Evolutionary conservation across 2,888 invertebrate species (phyloP), one percentile per base, ranked within the genome.

Genomic region (Monochamus alternatus): DNA sequence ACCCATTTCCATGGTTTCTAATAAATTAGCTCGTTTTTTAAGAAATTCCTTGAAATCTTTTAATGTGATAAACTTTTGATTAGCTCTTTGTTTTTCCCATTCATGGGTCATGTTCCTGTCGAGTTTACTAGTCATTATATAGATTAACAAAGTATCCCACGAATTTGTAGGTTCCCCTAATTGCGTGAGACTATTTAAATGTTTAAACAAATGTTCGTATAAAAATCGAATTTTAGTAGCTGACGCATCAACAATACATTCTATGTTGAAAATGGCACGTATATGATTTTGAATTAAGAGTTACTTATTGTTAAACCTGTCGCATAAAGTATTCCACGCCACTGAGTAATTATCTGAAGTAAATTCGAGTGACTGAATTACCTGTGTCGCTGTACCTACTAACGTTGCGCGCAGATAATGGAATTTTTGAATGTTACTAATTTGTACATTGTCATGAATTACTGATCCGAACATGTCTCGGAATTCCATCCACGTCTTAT

Each of bases 131-230:
- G 65, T 12, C 14, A 77, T 22, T 22, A 78, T 71, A 38, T 72
- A 75, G 55, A 80, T 77, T 22, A 80, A 1, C 12, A 77, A 58
- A 4, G 75, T 73, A 66, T 78, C 78, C 77, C 76, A 10, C n/a
- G n/a, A n/a, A n/a, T n/a, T n/a, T n/a, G n/a, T n/a, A n/a, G n/a
- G n/a, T n/a, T n/a, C n/a, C n/a, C 78, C 78, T 59, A 80, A 70
- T 55, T 75, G 67, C 43, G 76, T 67, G 12, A 78, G 63, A 55
- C 72, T 75, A n/a, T 52, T 76, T 22, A 79, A 73, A 67, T 79
- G 78, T 71, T 75, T 75, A 12, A 60, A 59, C 30, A 71, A 51
- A 51, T 69, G 38, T 47, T 63, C 58, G 32, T n/a, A 44, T 44
- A 66, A 66, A 66, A 4, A 5, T 44, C 66, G 22, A 63, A 31